Evolutionary conservation across 1,140 invertebrate genomes (phyloP).

Genomic region (Cheumatopsyche charites): DNA sequence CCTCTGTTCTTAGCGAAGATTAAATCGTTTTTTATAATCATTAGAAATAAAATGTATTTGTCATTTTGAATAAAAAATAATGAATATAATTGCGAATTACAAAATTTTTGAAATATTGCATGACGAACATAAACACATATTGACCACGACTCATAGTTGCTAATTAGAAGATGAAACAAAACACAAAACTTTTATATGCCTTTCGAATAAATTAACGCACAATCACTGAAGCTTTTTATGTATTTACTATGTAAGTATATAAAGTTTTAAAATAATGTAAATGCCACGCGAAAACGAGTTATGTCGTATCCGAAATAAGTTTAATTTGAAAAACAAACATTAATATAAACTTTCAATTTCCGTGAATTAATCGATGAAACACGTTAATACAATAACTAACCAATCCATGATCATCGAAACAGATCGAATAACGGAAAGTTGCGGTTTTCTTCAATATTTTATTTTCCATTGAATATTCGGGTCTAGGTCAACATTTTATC

Average conservation of each 20-base stretch:
- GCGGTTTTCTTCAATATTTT: neutral
- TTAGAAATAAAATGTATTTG: no score
- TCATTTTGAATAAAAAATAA: neutral
- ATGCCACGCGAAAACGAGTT: neutral
- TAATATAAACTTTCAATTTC: neutral
- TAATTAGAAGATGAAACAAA: no score
- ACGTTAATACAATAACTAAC: neutral
- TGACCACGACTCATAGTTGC: no score
- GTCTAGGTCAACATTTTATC: conserved; percentile 2
- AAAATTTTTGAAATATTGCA: no score
- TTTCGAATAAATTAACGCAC: no score
- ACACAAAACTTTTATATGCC: no score
- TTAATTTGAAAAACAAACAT: neutral
- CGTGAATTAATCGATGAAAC: neutral
- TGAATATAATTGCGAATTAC: neutral
- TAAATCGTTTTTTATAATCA: neutral
- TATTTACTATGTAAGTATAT: no score
- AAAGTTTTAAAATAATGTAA: no score
- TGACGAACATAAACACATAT: no score
- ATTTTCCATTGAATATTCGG: neutral
- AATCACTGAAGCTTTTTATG: no score
- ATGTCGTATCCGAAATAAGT: neutral
- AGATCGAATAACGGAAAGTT: conserved; percentile 7
- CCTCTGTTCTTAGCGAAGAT: neutral
- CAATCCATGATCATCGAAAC: neutral